These are phyloP conservation scores for Prunella himalayana DNA, from an alignment of 2,113 vertebrate species.

Conservation along the genomic window DNA sequence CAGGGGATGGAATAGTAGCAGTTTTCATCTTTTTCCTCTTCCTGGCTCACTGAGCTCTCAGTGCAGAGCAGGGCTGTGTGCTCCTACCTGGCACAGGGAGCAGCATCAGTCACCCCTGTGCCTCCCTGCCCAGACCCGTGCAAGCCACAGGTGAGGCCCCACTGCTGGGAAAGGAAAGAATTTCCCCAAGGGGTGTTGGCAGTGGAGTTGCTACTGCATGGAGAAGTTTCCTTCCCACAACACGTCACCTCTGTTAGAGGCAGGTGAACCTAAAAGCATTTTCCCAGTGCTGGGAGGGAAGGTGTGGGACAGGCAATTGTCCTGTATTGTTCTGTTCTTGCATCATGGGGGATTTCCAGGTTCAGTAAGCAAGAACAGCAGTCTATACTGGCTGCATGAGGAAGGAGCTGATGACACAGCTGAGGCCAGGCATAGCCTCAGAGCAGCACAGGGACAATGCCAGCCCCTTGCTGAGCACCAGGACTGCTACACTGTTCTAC, in stretches of 20 bases:
- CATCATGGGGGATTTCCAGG: not conserved
- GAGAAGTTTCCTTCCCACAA: not conserved
- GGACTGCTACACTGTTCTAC: not conserved
- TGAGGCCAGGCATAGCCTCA: not conserved
- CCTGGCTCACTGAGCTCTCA: accelerated
- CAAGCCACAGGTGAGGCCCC: not conserved
- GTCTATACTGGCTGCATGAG: not conserved
- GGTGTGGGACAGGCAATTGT: not conserved
- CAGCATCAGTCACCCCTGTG: not conserved
- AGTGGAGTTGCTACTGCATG: not conserved
- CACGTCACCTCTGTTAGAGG: not conserved
- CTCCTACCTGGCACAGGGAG: not conserved
- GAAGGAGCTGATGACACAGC: not conserved
- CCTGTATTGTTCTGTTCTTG: not conserved
- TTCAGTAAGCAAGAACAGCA: not conserved
- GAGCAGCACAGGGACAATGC: not conserved
- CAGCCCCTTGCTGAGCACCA: not conserved
- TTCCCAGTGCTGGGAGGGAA: not conserved
- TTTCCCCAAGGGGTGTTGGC: not conserved
- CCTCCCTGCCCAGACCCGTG: not conserved
- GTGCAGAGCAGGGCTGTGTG: not conserved
- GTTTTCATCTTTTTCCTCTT: not conserved
- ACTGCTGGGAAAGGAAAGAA: not conserved
- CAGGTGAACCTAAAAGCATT: not conserved
- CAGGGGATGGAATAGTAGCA: not conserved